Evolutionary conservation across 2,113 vertebrate genomes (phyloP), one percentile per base, ranked within the genome.

Genomic region (Oenanthe oenanthe): DNA sequence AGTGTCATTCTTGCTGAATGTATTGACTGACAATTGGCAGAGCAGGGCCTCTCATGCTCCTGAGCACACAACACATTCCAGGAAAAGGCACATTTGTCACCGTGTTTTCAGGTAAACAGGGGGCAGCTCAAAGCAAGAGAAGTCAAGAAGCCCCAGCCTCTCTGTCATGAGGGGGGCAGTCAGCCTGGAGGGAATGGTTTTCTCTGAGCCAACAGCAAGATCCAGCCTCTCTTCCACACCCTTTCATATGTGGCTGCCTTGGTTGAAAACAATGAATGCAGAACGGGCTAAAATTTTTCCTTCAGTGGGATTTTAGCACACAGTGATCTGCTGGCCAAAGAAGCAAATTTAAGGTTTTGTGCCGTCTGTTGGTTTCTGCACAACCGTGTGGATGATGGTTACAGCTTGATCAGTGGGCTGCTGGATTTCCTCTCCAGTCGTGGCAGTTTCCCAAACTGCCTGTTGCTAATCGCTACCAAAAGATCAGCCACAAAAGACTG

Each of bases 111-210:
- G 47, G 8, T 0, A 43, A 89, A 12, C 6, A 22, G 20, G 4
- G 63, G 15, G 10, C 32, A 68, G 17, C 17, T 77, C 24, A 60
- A 80, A 73, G 47, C 32, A 17, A 5, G 17, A 66, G 36, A 28
- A n/a, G 6, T 9, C 0, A 0, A 63, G 32, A 22, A 82, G 9
- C 21, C 36, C 50, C 68, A 89, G 15, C 12, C n/a, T 12, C 25
- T 71, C 36, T 63, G 31, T 54, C 9, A 4, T 1, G 2, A 25
- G 9, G 25, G 9, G 25, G 17, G 6, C 38, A 68, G 25, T 43
- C n/a, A 65, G 9, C 8, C 2, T 17, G 5, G 0, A 7, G 17
- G 13, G 4, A 56, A 32, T 2, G 0, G 4, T 75, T 85, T 93
- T 56, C 25, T 87, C 19, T 45, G 45, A 21, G 20, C 11, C 5